Evolutionary conservation across 1,140 invertebrate species (phyloP).

Genomic region (Mamestra configurata): DNA sequence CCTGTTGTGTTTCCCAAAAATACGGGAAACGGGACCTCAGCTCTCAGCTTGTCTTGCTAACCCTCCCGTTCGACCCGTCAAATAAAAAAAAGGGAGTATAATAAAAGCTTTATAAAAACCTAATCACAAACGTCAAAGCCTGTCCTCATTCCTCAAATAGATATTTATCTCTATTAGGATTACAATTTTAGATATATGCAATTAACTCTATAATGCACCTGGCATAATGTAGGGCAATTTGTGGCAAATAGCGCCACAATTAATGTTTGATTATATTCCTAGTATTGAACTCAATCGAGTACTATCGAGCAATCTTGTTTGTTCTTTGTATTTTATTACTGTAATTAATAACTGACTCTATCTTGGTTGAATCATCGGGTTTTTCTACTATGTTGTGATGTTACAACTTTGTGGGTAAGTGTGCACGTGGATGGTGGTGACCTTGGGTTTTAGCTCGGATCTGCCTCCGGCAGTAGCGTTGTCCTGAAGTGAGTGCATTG

Average conservation of each 20-base stretch:
- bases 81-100: not conserved
- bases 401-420: not conserved
- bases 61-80: not conserved
- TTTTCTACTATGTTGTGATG: not conserved
- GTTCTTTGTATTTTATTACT: constrained; percentile 25
- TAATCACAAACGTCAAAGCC: not conserved
- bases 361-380: not conserved
- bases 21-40: too few relatives aligned
- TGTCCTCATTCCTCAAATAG: constrained; percentile 18
- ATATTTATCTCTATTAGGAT: constrained; percentile 23
- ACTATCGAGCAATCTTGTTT: constrained; percentile 33
- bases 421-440: not conserved
- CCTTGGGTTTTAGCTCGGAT: not conserved
- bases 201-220: constrained; percentile 45
- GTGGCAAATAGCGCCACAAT: constrained; percentile 49
- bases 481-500: too few relatives aligned
- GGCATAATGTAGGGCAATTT: constrained; percentile 51
- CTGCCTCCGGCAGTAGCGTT: too few relatives aligned
- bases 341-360: constrained; percentile 7
- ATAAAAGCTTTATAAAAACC: not conserved
- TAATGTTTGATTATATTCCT: constrained; percentile 53
- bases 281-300: constrained; percentile 31
- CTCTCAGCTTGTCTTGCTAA: too few relatives aligned
- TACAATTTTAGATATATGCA: constrained; percentile 22
- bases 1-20: too few relatives aligned